Base-by-base conservation (phyloP, 2,797 vertebrate genomes). In the Muscicapa striata region DNA sequence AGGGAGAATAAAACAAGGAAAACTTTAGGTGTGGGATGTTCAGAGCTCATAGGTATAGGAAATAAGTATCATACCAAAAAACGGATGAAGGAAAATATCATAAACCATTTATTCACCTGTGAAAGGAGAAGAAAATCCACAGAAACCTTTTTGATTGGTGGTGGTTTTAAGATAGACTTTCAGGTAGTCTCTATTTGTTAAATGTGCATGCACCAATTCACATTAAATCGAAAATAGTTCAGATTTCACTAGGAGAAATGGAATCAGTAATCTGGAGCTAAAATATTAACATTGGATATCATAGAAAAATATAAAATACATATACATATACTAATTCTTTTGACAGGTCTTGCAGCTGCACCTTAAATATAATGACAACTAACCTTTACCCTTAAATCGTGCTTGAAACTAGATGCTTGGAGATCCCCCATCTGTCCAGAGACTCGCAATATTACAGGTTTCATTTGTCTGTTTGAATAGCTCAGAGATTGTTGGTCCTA, bases 141-240 rank as follows among this genome's bases (percentile, higher is more conserved):
- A 66, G 54, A 64, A 86, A 40, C 0, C 2, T 70, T 16, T 75
- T 74, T 4, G 2, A 7, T 58, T 69, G 6, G 12, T 32, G 5
- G 9, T 63, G 29, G 7, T 45, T 87, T 69, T 62, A 40, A 76
- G 24, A 36, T 3, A 52, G 18, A 5, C 2, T 85, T 89, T 72
- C 30, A 48, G 3, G 10, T 11, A 41, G 9, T 27, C 7, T 73
- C 1, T 36, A 4, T 66, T 73, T 45, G 18, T 29, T 61, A 68
- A 80, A 62, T 20, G 32, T 26, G 1, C 27, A 22, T 34, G 18
- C 4, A 4, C 2, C 2, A 10, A 66, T 4, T 0, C 6, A 66
- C 2, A 17, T 3, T 20, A 0, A 0, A 23, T 52, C 1, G 1
- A 73, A 78, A 51, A 20, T 17, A 41, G 16, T 10, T 36, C 61